A percentile compares a stretch with the other conserved stretches of the same genome.
Evolutionary conservation across 2,113 vertebrate genomes (phyloP).

Genomic region (Lepisosteus osseus): DNA sequence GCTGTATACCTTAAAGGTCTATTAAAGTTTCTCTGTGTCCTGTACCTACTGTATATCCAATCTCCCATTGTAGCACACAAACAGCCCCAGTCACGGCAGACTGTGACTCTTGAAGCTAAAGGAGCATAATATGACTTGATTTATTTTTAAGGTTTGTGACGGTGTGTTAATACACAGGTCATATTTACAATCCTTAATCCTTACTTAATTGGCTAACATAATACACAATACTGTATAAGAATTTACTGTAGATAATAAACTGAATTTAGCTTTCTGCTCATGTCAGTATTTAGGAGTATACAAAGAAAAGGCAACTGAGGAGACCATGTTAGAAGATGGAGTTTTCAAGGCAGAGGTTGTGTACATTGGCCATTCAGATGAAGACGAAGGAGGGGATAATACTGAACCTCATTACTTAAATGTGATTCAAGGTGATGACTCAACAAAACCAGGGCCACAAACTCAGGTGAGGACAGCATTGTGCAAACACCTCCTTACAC

Average conservation of each 20-base stretch:
- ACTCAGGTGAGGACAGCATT: slow-evolving; percentile 40
- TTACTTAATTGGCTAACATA: no score
- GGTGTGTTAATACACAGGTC: no score
- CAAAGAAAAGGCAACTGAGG: slow-evolving; percentile 28
- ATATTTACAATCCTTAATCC: slow-evolving; percentile 16
- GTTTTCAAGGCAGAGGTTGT: slow-evolving; percentile 83
- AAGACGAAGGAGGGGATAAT: slow-evolving; percentile 55
- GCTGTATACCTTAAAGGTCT: no score
- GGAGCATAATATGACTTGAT: no score
- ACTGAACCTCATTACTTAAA: background rate
- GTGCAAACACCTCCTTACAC: no score
- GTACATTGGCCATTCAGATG: slow-evolving; percentile 70
- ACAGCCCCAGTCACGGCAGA: no score
- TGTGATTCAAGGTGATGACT: background rate
- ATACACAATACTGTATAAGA: no score
- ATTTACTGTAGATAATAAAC: slow-evolving; percentile 8
- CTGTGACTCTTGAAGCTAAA: no score
- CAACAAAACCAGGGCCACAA: slow-evolving; percentile 16
- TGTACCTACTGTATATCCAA: no score
- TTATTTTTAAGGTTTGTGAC: no score
- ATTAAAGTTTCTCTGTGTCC: no score
- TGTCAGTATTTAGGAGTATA: slow-evolving; percentile 43
- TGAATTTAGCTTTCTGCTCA: slow-evolving; percentile 31
- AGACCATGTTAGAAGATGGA: slow-evolving; percentile 67
- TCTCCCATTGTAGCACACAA: no score